Evolutionary conservation across 2,797 vertebrate species (phyloP), one percentile per base, ranked within the genome.

Genomic region (Myotis planiceps): DNA sequence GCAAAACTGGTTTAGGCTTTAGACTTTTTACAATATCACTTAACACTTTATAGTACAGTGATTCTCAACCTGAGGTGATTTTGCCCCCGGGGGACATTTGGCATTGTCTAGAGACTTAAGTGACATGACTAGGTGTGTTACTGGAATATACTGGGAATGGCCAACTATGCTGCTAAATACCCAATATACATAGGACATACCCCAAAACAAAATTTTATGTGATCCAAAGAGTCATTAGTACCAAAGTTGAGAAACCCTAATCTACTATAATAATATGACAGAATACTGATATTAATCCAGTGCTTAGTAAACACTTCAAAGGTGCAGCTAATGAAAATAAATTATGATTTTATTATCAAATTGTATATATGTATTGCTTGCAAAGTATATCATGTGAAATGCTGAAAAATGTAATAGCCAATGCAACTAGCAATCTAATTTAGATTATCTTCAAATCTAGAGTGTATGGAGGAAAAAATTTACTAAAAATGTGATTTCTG

Each of bases 1-100:
- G 74, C 82, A 55, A 88, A 90, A 86, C 47, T 75, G n/a, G 16
- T 92, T 83, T 86, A 81, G 39, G n/a, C 60, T 86, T 96, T 87
- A 85, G 72, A 79, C 18, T 65, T 91, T 75, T 92, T 90, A 71
- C 45, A 55, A 2, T 63, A 37, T 71, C 92, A 80, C n/a, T 94
- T 87, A 94, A 80, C 68, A 14, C 23, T 72, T 25, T 87, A 69
- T 8, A 42, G 6, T 53, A 53, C 18, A 58, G 23, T 75, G 55
- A 47, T 65, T 66, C 42, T 82, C 60, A 32, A 47, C 12, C 79
- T 65, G 29, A 65, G 42, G 29, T 65, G 27, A 32, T 45, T 45
- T 45, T 45, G 39, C 5, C 18, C 9, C 29, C 6, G 42, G 18
- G 6, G 42, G 42, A 65, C 13, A 16, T 34, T 32, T 65, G 42